A percentile compares a stretch with the other conserved stretches of the same genome.
These are phyloP conservation scores for Atherix ibis DNA, from an alignment of 2,888 invertebrate genomes.

Conservation along the genomic window DNA sequence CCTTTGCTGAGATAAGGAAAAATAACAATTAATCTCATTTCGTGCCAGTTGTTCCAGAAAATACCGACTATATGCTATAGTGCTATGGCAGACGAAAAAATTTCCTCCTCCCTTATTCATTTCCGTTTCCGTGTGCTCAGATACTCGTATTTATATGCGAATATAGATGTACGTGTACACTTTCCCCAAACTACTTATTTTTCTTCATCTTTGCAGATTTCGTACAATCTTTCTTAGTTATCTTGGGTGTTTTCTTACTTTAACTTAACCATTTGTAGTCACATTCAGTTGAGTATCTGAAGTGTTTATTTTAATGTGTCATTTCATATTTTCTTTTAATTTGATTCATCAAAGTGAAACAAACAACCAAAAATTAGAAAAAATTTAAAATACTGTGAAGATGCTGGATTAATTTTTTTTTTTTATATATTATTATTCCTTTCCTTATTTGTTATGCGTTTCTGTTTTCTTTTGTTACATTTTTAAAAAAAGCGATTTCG, in stretches of 20 bases:
- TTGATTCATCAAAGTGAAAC: background rate
- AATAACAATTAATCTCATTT: constrained; percentile 6
- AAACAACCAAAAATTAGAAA: background rate
- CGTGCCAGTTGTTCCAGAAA: constrained; percentile 5
- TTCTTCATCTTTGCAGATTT: constrained; percentile 1
- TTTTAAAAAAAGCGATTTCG: too few species aligned
- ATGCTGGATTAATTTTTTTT: background rate
- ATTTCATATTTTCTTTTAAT: too few species aligned
- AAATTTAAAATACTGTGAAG: background rate
- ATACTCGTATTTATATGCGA: too few species aligned
- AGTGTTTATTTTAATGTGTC: too few species aligned
- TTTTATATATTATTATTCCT: background rate
- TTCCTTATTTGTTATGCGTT: background rate
- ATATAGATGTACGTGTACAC: too few species aligned
- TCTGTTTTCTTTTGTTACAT: background rate
- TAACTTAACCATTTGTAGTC: too few species aligned
- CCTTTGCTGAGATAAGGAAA: constrained; percentile 2
- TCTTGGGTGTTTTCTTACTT: background rate
- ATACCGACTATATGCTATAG: constrained; percentile 2
- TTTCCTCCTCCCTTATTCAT: background rate
- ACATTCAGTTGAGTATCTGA: too few species aligned
- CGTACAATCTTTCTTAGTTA: background rate
- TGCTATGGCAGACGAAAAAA: background rate
- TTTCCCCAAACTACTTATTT: background rate
- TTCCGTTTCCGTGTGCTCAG: too few species aligned